Evolutionary conservation across 2,888 invertebrate genomes (phyloP), one percentile per base, ranked within the genome.

Genomic region (Malacosoma neustria): DNA sequence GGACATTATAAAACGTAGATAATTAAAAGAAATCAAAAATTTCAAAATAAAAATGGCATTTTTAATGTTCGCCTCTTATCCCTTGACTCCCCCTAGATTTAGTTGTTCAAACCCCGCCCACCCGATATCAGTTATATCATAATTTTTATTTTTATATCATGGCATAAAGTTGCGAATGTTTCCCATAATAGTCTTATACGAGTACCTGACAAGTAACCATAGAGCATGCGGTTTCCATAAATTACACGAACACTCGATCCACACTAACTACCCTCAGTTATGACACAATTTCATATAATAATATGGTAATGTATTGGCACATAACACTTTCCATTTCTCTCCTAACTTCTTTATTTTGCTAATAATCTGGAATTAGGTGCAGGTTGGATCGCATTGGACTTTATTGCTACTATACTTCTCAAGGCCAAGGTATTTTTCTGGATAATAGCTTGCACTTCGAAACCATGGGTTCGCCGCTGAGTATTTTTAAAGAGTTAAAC

Each of bases 1-100:
- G 86, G 80, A 86, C 86, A 87, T 86, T 86, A 87, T 86, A 81
- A 85, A 86, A 77, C 86, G 86, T 87, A 87, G 87, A 86, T 86
- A 87, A 87, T 85, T 85, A 86, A 87, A 86, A 86, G 85, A 82
- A 85, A 85, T 84, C 84, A 80, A 86, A 87, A 85, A 75, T 77
- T 84, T 85, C 72, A 85, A 87, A 82, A 82, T 75, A 80, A 46
- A 37, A 72, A 66, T 79, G 73, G 82, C 81, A 84, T 84, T 87
- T 87, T 87, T 81, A 84, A 82, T 85, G 72, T 60, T 72, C 35
- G 52, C 53, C 58, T 57, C 53, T 50, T 56, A 56, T 54, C 62
- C 58, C 42, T 40, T 9, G 22, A 4, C 22, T 42, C 51, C 68
- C 76, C 50, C 43, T 68, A 69, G 62, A 48, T 22, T 47, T 57